A percentile compares a stretch with the other conserved stretches of the same genome.
Evolutionary conservation across 2,113 vertebrate species (phyloP).

Genomic region (Excalfactoria chinensis): DNA sequence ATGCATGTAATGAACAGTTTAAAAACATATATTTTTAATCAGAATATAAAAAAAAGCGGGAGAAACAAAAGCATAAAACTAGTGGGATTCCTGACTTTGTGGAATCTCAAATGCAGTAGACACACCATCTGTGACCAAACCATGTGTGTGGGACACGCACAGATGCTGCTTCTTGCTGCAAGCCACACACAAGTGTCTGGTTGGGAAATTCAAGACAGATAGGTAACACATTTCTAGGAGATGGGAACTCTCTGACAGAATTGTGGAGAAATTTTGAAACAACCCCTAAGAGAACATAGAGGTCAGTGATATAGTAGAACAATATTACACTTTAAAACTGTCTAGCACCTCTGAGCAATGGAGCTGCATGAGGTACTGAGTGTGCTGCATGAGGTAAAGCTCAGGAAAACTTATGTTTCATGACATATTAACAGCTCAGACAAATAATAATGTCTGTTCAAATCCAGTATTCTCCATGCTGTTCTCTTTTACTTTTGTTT

Average conservation of each 20-base stretch:
- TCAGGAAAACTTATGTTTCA: not conserved
- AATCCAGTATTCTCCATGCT: not conserved
- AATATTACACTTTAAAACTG: not conserved
- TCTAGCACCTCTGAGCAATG: not conserved
- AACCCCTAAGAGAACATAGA: not conserved
- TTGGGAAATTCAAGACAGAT: not conserved
- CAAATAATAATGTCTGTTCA: not conserved
- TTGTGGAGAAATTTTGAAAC: not conserved
- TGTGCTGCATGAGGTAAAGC: not conserved
- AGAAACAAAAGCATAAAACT: no score
- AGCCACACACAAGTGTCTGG: not conserved
- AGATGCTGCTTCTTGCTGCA: not conserved
- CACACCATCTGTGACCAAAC: not conserved
- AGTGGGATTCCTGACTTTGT: no score
- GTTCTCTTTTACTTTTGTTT: slow-evolving; percentile 12
- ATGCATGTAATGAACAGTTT: no score
- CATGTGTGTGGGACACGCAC: not conserved
- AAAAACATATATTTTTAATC: no score
- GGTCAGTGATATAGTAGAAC: not conserved
- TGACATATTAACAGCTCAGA: not conserved
- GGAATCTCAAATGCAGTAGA: not conserved
- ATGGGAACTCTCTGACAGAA: not conserved
- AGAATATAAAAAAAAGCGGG: no score
- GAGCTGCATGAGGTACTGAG: not conserved
- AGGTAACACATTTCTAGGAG: not conserved